phyloP scores from a whole-genome alignment of 2,113 vertebrate genomes.

The Megalops atlanticus region DNA sequence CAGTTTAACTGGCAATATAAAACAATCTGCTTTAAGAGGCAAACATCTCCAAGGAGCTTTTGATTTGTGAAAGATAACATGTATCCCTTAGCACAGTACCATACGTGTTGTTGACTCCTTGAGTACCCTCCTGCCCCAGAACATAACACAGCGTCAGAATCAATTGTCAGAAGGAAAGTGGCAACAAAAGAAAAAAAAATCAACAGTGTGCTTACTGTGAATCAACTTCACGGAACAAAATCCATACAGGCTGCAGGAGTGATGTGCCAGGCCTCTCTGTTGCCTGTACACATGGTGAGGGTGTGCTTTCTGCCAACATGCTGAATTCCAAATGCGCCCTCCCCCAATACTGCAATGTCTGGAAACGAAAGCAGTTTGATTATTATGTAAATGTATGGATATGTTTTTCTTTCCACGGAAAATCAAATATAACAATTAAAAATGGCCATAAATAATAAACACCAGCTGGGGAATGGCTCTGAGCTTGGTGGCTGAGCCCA shows the following conservation, averaged over 20 bases:
- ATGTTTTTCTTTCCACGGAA: not conserved
- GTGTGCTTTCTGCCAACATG: not conserved
- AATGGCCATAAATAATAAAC: not conserved
- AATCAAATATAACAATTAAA: not conserved
- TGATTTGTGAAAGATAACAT: not conserved
- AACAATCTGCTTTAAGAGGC: not conserved
- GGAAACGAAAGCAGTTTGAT: not conserved
- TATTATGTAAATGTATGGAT: conserved; percentile 2
- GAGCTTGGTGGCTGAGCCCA: not conserved
- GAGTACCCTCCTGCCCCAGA: not conserved
- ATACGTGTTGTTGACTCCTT: not conserved
- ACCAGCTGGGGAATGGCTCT: not conserved
- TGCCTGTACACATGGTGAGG: not conserved
- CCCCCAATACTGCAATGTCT: not conserved
- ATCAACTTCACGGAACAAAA: not conserved
- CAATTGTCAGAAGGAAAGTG: too few species aligned
- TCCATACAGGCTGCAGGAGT: not conserved
- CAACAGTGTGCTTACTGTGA: not conserved
- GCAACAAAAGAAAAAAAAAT: not conserved
- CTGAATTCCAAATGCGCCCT: not conserved
- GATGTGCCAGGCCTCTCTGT: not conserved
- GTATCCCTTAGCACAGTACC: not conserved
- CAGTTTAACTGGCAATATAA: conserved; percentile 15
- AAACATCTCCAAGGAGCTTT: not conserved
- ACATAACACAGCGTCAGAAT: not conserved